Evolutionary conservation across 2,888 invertebrate genomes (phyloP), one percentile per base, ranked within the genome.

Genomic region (Tupiocoris notatus): DNA sequence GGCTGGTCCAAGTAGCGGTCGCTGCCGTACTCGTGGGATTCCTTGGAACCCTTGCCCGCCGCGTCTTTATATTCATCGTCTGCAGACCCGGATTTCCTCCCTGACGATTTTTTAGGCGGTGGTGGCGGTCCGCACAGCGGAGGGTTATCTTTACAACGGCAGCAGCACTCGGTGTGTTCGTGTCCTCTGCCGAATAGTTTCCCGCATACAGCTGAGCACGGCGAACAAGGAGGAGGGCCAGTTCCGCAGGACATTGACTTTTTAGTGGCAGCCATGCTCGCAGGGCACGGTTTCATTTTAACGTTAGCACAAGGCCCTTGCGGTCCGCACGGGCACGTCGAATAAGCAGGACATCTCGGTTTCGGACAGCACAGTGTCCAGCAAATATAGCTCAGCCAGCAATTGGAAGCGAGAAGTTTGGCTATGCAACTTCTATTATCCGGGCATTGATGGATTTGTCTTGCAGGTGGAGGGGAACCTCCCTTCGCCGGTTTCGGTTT

Each of bases 81-180:
- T 17, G 18, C 21, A 16, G 59, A 9, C 2, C 17, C 59, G 18
- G 18, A 18, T 59, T 59, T 59, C 59, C 21, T 59, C 9, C 17
- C 3, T 2, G 2, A 1, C 9, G 12, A 9, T 17, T 59, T 59
- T 1, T 1, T 9, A 1, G 18, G 22, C 2, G 18, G 23, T 1
- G 20, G 1, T 16, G 21, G 18, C 22, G 21, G 21, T 12, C 39
- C 65, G 0, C 1, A 6, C 17, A 65, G 7, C 3, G 25, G 18
- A 18, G 65, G 65, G 39, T 65, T 65, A 6, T 65, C 65, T 39
- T 65, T 65, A 39, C 65, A 65, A 6, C 65, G 39, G 20, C 65
- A 65, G 39, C 65, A 65, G 39, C 65, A 65, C 18, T 24, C 39
- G 2, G 65, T 65, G 20, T 65, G 65, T 2, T 25, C 39, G 65